Conservation (phyloP, 2,113 vertebrate genomes). For the Megaptera novaeangliae region DNA sequence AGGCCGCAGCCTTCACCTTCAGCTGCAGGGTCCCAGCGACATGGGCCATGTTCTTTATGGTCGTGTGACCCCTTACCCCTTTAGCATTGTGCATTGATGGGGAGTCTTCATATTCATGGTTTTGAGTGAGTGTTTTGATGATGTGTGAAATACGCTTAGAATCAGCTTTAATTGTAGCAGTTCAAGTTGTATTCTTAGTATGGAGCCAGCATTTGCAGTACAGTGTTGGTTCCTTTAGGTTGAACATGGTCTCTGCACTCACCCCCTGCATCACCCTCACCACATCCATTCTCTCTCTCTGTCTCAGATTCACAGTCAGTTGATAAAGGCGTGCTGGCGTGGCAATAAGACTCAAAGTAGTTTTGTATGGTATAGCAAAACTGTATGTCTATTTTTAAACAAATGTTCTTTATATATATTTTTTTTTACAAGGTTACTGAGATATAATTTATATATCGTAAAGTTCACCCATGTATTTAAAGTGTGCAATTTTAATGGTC, state of each 20-base stretch:
- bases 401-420: neutral
- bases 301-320: neutral
- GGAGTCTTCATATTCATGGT: neutral
- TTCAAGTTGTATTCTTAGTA: neutral
- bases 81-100: accelerated
- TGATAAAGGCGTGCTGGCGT: neutral
- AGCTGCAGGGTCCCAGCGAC: accelerated
- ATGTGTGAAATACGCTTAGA: neutral
- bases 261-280: accelerated
- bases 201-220: neutral
- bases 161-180: neutral
- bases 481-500: no score
- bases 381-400: neutral
- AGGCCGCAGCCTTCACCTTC: neutral
- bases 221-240: neutral
- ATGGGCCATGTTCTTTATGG: neutral
- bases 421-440: neutral
- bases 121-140: neutral
- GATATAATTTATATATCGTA: accelerated
- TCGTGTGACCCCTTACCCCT: neutral
- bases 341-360: neutral
- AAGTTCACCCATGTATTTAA: neutral
- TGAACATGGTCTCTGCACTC: neutral
- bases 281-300: neutral
- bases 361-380: neutral